Evolutionary conservation across 2,113 vertebrate genomes (phyloP).

Genomic region (Prunella fulvescens): DNA sequence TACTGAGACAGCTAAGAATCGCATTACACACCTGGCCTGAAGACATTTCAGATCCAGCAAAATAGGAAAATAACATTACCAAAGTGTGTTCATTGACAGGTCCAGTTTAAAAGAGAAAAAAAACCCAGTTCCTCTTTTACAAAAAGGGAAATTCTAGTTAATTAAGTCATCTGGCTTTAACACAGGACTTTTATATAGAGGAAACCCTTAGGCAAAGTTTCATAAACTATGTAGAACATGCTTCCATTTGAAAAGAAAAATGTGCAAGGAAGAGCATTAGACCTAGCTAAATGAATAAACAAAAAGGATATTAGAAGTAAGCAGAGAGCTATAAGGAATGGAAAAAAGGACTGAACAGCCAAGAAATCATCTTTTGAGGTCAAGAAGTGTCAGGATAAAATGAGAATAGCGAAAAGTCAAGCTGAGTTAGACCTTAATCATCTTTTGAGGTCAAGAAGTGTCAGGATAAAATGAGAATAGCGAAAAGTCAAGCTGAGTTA

Average conservation of each 20-base stretch:
- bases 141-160: background rate
- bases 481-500: background rate
- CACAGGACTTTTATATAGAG: background rate
- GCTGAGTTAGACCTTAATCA: background rate
- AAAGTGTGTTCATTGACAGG: background rate
- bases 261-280: background rate
- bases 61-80: background rate
- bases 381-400: background rate
- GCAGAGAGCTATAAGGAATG: background rate
- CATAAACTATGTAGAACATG: background rate
- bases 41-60: background rate
- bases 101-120: background rate
- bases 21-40: background rate
- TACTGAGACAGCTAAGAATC: background rate
- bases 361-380: constrained; percentile 15
- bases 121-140: background rate
- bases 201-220: background rate
- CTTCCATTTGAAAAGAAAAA: background rate
- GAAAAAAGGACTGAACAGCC: background rate
- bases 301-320: background rate
- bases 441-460: background rate
- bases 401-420: background rate
- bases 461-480: background rate
- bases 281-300: constrained; percentile 2
- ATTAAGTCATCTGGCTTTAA: background rate